Base-by-base conservation (phyloP, 2,888 invertebrate species). In the Mythimna pallens region DNA sequence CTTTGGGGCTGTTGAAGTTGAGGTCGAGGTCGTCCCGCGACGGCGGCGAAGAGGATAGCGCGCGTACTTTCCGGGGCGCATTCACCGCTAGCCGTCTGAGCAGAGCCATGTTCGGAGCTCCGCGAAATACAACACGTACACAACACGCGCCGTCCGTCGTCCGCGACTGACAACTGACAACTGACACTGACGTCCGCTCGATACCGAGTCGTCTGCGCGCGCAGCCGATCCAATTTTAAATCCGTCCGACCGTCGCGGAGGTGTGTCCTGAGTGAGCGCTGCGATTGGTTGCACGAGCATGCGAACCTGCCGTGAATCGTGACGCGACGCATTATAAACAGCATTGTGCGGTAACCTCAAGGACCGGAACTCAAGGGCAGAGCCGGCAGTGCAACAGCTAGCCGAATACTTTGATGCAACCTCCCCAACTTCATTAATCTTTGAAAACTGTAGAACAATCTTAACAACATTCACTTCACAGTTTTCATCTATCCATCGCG, bases 1-100 rank as follows among this genome's bases (percentile, higher is more conserved):
- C 99, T 88, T 97, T 97, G 40, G 98, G 98, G 97, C 99, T 98
- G 94, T 97, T 97, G 96, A 99, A 99, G 85, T 97, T 97, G 82
- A 98, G 97, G 94, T 99, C 99, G 86, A 99, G 96, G 4, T 98
- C 97, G 94, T 98, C 98, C 61, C 93, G 93, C 14, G 89, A 89
- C 10, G 91, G 83, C 34, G 91, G 86, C 67, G 93, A 81, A 64
- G 93, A 84, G 76, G 94, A 91, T 65, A 95, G 88, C 73, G 89
- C 92, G 64, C 95, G 93, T 73, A 91, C 91, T 81, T 91, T 90
- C 73, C 92, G 90, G 71, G 95, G 95, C 85, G 92, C 90, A 83
- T 92, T 93, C 79, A 92, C 90, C 81, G 93, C 93, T 82, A 96
- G 90, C 86, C 95, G 92, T 89, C 94, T 93, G 72, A 96, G 93